Evolutionary conservation across 2,113 vertebrate genomes (phyloP).

Genomic region (Percina caprodes): DNA sequence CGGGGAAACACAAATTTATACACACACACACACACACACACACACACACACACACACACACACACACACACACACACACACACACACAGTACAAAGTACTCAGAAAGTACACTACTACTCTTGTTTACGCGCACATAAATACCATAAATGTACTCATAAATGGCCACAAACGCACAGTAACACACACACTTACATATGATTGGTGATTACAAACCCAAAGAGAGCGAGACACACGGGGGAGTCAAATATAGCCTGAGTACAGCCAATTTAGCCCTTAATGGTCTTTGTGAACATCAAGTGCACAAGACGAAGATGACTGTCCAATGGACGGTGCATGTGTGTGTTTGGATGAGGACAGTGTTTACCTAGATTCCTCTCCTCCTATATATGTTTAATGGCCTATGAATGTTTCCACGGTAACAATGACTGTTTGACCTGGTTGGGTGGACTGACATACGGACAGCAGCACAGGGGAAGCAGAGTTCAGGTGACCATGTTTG

Average conservation of each 20-base stretch:
- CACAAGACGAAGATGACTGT: constrained; percentile 64
- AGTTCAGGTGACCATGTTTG: constrained; percentile 64
- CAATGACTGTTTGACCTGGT: constrained; percentile 66
- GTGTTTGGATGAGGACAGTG: constrained; percentile 41
- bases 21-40: constrained; percentile 29
- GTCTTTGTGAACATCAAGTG: constrained; percentile 77
- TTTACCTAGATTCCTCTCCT: constrained; percentile 68
- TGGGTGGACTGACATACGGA: constrained; percentile 44
- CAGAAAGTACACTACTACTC: constrained; percentile 37
- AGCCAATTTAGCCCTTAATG: constrained; percentile 80
- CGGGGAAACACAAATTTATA: constrained; percentile 55
- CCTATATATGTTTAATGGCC: constrained; percentile 76
- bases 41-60: constrained; percentile 39
- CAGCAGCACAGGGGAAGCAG: constrained; percentile 61
- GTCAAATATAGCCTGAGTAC: constrained; percentile 76
- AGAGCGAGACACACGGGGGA: constrained; percentile 54
- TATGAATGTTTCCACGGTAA: constrained; percentile 81
- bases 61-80: constrained; percentile 18
- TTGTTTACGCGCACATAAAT: constrained; percentile 38
- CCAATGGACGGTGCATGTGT: constrained; percentile 44
- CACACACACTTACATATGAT: constrained; percentile 60
- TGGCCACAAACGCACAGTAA: constrained; percentile 28
- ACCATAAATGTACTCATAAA: constrained; percentile 43
- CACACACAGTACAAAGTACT: constrained; percentile 34
- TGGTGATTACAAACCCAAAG: constrained; percentile 71